A percentile compares a stretch with the other conserved stretches of the same genome.
These are phyloP conservation scores for Neopipo cinnamomea DNA, from an alignment of 2,113 vertebrate species.

Conservation along the genomic window DNA sequence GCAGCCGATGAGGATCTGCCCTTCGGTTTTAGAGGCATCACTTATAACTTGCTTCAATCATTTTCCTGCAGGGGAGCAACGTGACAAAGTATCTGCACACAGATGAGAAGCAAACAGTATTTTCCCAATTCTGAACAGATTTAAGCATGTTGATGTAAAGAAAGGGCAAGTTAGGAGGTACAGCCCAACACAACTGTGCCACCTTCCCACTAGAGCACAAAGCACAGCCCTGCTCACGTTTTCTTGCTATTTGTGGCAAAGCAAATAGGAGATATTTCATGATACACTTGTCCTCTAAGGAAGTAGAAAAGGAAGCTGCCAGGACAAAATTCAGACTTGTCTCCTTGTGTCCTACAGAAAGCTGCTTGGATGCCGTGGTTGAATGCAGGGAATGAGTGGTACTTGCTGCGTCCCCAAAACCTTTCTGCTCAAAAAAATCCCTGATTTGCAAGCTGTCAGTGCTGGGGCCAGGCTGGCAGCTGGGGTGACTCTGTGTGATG, in stretches of 20 bases:
- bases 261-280: not conserved
- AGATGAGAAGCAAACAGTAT: not conserved
- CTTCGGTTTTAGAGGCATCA: not conserved
- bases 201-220: not conserved
- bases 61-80: not conserved
- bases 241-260: not conserved
- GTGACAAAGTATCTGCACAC: not conserved
- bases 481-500: not conserved
- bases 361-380: not conserved
- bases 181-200: not conserved
- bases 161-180: not conserved
- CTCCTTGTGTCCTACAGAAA: not conserved
- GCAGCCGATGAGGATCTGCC: not conserved
- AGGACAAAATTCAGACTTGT: not conserved
- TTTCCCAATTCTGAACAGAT: not conserved
- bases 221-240: not conserved
- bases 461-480: not conserved
- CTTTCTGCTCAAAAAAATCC: not conserved
- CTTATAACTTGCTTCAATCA: not conserved
- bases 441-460: not conserved
- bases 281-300: not conserved
- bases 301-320: not conserved
- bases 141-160: not conserved
- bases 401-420: not conserved
- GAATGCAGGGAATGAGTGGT: not conserved